Base-by-base conservation (phyloP, 1,140 invertebrate genomes). In the Ips typographus region DNA sequence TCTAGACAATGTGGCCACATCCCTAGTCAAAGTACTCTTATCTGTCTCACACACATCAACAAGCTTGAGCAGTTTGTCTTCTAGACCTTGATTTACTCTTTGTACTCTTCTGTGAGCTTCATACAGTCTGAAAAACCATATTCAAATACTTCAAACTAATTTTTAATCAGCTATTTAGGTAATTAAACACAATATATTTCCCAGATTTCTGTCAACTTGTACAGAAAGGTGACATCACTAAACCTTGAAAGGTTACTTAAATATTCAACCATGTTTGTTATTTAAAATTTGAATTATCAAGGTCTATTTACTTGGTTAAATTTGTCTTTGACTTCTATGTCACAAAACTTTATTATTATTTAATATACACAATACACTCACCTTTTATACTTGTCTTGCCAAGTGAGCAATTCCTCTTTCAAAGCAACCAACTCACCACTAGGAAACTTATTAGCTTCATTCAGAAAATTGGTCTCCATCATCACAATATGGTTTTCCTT, bases 81-180 rank as follows among this genome's bases (percentile, higher is more conserved):
- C 95, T 72, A 98, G 84, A 75, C 90, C 92, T 84, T 98, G 94
- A 82, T 98, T 98, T 40, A 98, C 90, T 82, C 93, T 95, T 80
- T 98, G 95, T 44, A 98, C 88, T 76, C 94, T 89, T 79, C 95
- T 94, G 77, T 98, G 94, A 66, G 94, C 94, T 79, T 98, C 95
- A 81, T 93, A 90, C 59, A 98, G 86, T 74, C 95, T 88, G 77
- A 41, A 57, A 49, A 56, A 22, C 22, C 22, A 22, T 22, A 22
- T 0, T 22, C 22, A 22, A 22, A 22, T 22, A 22, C 22, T 22
- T 22, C 22, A 22, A 22, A 22, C 22, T 22, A 22, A 22, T 22
- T 22, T 22, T 22, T 22, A 22, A 22, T 22, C 22, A 22, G 22
- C 22, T 22, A 22, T 22, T 22, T 22, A 47, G 4, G 4, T 47